Evolutionary conservation across 2,888 invertebrate species (phyloP).

Genomic region (Pteria penguin): DNA sequence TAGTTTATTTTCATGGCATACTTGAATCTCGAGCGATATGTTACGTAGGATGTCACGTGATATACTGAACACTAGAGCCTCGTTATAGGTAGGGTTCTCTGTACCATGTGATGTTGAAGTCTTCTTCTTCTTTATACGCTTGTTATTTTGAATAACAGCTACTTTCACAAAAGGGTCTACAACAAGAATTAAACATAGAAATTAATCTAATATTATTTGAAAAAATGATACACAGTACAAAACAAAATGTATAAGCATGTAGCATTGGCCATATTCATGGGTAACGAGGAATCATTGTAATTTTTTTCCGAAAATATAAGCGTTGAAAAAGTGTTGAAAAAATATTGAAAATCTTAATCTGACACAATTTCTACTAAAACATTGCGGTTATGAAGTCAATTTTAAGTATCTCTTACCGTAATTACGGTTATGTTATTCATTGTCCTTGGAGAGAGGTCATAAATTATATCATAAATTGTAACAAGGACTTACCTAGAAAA

Average conservation of each 20-base stretch:
- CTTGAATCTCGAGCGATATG: conserved; percentile 83
- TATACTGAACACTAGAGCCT: conserved; percentile 90
- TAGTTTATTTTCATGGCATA: conserved; percentile 84
- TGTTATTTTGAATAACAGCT: conserved; percentile 90
- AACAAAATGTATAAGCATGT: neutral
- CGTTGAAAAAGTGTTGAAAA: too few species aligned
- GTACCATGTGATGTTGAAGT: conserved; percentile 89
- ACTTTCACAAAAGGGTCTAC: conserved; percentile 93
- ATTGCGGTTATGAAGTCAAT: too few species aligned
- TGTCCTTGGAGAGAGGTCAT: too few species aligned
- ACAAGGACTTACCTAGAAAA: too few species aligned
- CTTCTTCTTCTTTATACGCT: conserved; percentile 91
- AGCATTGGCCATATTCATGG: neutral
- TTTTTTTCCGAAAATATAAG: too few species aligned
- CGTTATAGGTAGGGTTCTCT: conserved; percentile 93
- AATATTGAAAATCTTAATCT: too few species aligned
- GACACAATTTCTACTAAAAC: too few species aligned
- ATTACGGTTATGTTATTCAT: too few species aligned
- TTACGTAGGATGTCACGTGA: conserved; percentile 83
- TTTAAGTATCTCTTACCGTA: too few species aligned
- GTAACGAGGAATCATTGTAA: too few species aligned
- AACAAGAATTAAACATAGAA: conserved; percentile 49
- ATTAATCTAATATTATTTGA: too few species aligned
- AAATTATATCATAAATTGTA: too few species aligned
- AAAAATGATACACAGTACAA: neutral